A percentile compares a stretch with the other conserved stretches of the same genome.
phyloP scores from a whole-genome alignment of 1,140 invertebrate species.

The Halictus rubicundus region DNA sequence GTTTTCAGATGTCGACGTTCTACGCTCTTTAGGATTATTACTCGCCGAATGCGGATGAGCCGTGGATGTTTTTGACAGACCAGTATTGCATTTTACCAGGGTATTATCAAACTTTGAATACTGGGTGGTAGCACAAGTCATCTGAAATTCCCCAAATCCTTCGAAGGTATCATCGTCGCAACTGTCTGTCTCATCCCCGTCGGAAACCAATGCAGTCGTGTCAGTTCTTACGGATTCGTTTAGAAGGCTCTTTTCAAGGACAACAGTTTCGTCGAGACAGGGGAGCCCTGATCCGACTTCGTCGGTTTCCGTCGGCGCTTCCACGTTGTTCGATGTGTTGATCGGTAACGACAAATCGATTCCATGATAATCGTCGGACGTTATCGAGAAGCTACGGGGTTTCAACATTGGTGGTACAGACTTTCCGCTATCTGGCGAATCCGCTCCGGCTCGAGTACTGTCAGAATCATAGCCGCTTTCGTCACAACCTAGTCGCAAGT shows the following conservation, averaged over 20 bases:
- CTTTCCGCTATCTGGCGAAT: slow-evolving; percentile 80
- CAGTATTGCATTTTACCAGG: background rate
- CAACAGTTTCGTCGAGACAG: background rate
- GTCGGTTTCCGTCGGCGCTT: background rate
- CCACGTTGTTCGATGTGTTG: background rate
- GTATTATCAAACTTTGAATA: slow-evolving; percentile 6
- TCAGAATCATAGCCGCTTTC: slow-evolving; percentile 86
- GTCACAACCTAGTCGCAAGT: slow-evolving; percentile 80
- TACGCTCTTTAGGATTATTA: background rate
- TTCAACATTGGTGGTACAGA: slow-evolving; percentile 63
- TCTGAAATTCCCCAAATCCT: slow-evolving; percentile 37
- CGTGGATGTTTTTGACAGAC: background rate
- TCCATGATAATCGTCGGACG: slow-evolving; percentile 70
- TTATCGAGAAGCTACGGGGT: slow-evolving; percentile 71
- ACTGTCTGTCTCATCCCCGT: slow-evolving; percentile 64
- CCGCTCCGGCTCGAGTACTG: slow-evolving; percentile 82
- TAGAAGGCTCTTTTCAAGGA: background rate
- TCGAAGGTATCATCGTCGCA: slow-evolving; percentile 66
- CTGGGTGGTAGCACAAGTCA: background rate
- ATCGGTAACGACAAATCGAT: slow-evolving; percentile 64
- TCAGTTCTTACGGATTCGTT: slow-evolving; percentile 50
- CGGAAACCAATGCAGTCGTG: slow-evolving; percentile 55
- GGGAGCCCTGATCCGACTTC: background rate
- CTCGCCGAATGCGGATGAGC: background rate
- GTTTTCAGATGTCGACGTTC: background rate